Evolutionary conservation across 2,888 invertebrate genomes (phyloP), one percentile per base, ranked within the genome.

Genomic region (Melolontha melolontha): DNA sequence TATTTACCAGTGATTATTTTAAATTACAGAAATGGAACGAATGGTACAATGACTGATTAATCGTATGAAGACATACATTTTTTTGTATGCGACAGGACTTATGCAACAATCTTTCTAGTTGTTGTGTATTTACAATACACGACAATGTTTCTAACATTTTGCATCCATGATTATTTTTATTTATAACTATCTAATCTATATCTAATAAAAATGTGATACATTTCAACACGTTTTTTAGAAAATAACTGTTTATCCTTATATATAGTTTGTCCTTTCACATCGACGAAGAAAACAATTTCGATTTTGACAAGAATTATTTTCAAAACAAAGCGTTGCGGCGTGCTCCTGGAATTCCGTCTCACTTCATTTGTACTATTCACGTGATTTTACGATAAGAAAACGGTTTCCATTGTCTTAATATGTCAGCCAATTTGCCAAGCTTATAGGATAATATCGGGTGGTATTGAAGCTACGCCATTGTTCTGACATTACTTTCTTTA

Each of bases 171-270:
- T 34, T 34, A 34, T 1, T 10, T 34, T 34, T 5, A 34, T 34
- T 34, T 34, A 34, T 34, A 34, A 34, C 34, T 5, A 34, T n/a
- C n/a, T n/a, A n/a, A n/a, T n/a, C n/a, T n/a, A n/a, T n/a, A n/a
- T n/a, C 29, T 10, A 34, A 34, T 34, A 34, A 34, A n/a, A 6
- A 10, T 34, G 7, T 10, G 8, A 34, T 2, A 34, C 34, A 34
- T 34, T 34, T n/a, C 1, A 6, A 34, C 4, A 34, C 7, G 6
- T 8, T 6, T n/a, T 34, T 34, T 1, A 34, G 12, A 54, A 12
- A 16, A 54, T 14, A 51, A 51, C 12, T 54, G 52, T 54, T 54
- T 54, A n/a, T n/a, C n/a, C n/a, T n/a, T n/a, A 54, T 39, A 39
- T 54, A 11, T n/a, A 14, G 11, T 14, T 22, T 4, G 8, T 8